Base-by-base conservation (phyloP, 2,797 vertebrate genomes). In the Avahi laniger region DNA sequence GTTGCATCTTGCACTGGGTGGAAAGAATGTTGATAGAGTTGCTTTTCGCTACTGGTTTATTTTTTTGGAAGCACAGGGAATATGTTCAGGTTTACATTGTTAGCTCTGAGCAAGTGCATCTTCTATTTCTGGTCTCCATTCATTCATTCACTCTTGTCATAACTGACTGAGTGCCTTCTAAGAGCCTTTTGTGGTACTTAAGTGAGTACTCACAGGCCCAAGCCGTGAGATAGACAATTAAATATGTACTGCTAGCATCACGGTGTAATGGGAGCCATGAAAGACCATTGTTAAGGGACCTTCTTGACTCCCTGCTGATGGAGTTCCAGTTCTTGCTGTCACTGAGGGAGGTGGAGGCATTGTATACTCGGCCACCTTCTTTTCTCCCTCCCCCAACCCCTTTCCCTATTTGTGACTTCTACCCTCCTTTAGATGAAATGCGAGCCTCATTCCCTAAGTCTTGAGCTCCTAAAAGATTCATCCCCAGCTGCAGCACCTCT, bases 1-100 rank as follows among this genome's bases (percentile, higher is more conserved):
- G 94, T 78, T 57, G 6, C 54, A 24, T 93, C 94, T 95, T 90
- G 95, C 7, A 33, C 18, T 73, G 73, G 54, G 28, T 65, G 46
- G 22, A 75, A 93, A 38, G 38, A 67, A 81, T 83, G 69, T 48
- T 79, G 38, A 41, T 69, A 35, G 76, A 46, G 41, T 30, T 41
- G 67, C 65, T 76, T 79, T 76, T 82, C 75, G 57, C 50, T 73
- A 38, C 61, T 75, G 79, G 46, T 63, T 9, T 70, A 22, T 14
- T 54, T 28, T 30, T 70, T 35, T 75, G 57, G 65, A 93, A 86
- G 73, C 70, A 52, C 33, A n/a, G 30, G 46, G 28, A 26, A 24
- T 81, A 20, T 52, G 46, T 38, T 86, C 75, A 91, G 86, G 41
- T 15, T 95, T 38, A 57, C 38, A 17, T 0, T 59, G 85, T 73